Conservation (phyloP, 2,888 invertebrate species). For the Branchinecta sandiegonensis region DNA sequence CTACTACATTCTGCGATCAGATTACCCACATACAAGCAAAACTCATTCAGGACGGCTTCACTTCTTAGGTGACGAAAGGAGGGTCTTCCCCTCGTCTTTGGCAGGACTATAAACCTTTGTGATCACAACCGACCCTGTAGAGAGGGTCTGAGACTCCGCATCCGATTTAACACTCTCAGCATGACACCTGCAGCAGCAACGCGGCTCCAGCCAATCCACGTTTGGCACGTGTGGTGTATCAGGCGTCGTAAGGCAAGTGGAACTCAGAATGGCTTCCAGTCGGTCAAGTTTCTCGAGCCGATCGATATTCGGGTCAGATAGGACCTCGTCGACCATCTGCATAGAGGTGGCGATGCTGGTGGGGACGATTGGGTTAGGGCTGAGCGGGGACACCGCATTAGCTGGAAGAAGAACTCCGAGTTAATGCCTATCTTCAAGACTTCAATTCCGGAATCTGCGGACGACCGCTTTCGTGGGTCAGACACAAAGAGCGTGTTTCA, state of each 20-base stretch:
- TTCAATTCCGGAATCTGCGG: no score
- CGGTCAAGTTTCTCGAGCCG: conserved; percentile 70
- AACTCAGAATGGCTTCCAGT: conserved; percentile 66
- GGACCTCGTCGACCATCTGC: conserved; percentile 72
- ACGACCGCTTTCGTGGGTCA: no score
- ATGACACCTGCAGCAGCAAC: conserved; percentile 25
- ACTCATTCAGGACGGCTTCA: not conserved
- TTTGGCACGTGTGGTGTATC: conserved; percentile 22
- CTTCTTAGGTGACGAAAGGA: conserved; percentile 41
- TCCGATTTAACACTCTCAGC: conserved; percentile 34
- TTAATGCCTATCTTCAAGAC: no score
- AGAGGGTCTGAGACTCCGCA: conserved; percentile 61
- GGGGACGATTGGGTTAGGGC: conserved; percentile 50
- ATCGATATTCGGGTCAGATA: conserved; percentile 67
- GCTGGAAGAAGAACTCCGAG: no score
- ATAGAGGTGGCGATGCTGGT: conserved; percentile 66
- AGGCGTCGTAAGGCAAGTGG: conserved; percentile 37
- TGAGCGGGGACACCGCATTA: conserved; percentile 46
- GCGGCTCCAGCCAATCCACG: conserved; percentile 26
- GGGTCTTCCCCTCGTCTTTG: conserved; percentile 42
- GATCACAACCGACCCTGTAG: conserved; percentile 82
- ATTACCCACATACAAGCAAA: no score
- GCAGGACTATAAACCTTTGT: conserved; percentile 58
- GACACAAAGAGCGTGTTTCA: no score
- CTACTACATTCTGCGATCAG: no score